A percentile compares a stretch with the other conserved stretches of the same genome.
phyloP scores from a whole-genome alignment of 30 jellyfish, hydroid and myxozoan genomes.

The Chironex yamaguchii region DNA sequence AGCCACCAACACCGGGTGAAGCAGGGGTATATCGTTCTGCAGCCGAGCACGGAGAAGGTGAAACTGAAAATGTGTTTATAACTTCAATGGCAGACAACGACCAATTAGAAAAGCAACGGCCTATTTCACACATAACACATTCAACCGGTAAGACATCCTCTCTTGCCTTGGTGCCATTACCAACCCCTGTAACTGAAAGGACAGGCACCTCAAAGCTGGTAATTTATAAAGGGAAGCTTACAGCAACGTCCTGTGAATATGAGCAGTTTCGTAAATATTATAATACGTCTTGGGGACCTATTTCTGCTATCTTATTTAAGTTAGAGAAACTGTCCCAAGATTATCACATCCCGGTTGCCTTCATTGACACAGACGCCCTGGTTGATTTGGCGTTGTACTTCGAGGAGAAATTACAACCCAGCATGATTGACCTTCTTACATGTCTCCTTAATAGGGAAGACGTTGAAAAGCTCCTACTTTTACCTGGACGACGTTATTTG shows the following conservation, averaged over 20 bases:
- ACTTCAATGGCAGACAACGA: background rate
- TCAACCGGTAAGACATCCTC: background rate
- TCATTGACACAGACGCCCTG: slow-evolving; percentile 84
- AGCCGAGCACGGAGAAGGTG: background rate
- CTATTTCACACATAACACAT: background rate
- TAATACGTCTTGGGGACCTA: slow-evolving; percentile 86
- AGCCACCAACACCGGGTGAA: too few relatives aligned
- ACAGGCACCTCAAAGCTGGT: background rate
- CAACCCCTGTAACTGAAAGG: background rate
- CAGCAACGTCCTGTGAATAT: slow-evolving; percentile 30
- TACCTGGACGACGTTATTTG: slow-evolving; percentile 91
- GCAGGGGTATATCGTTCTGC: background rate
- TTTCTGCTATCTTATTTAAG: slow-evolving; percentile 53
- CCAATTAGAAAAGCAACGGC: background rate
- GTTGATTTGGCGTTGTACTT: slow-evolving; percentile 85
- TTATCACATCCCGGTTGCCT: slow-evolving; percentile 85
- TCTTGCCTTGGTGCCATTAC: background rate
- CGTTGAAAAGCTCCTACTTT: slow-evolving; percentile 67
- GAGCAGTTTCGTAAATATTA: slow-evolving; percentile 59
- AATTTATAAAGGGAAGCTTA: background rate
- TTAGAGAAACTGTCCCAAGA: slow-evolving; percentile 64
- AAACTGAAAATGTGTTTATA: background rate
- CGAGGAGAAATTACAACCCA: slow-evolving; percentile 74
- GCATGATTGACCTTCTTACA: slow-evolving; percentile 74
- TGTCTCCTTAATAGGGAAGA: slow-evolving; percentile 75